These are phyloP conservation scores for Danio choprae DNA, from an alignment of 2,797 vertebrate species.

Conservation along the genomic window DNA sequence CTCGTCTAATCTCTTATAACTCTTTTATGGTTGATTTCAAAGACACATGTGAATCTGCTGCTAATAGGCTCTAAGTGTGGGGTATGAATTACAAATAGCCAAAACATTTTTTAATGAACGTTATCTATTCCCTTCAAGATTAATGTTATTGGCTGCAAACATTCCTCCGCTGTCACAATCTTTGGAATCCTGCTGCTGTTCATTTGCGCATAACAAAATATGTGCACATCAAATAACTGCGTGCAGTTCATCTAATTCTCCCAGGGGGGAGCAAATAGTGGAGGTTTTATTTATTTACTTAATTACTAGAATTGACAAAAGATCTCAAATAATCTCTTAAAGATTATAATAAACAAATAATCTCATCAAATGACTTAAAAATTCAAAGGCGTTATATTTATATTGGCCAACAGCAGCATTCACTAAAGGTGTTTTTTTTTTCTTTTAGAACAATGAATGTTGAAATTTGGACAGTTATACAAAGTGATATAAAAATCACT, in stretches of 20 bases:
- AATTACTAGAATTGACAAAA: neutral
- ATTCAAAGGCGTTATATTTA: neutral
- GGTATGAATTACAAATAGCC: slow-evolving; percentile 70
- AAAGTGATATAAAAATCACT: no score
- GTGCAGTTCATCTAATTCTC: neutral
- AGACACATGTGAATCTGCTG: slow-evolving; percentile 52
- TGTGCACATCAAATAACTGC: no score
- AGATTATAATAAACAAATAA: no score
- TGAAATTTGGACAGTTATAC: no score
- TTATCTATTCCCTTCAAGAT: slow-evolving; percentile 66
- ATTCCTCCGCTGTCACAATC: slow-evolving; percentile 71
- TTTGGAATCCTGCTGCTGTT: slow-evolving; percentile 58
- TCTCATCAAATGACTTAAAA: neutral
- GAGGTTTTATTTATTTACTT: neutral
- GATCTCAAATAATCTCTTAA: neutral
- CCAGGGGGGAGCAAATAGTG: neutral
- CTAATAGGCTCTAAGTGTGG: slow-evolving; percentile 54
- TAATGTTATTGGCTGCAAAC: slow-evolving; percentile 74
- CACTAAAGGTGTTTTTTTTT: no score
- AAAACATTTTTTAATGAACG: slow-evolving; percentile 73
- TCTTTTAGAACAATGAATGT: no score
- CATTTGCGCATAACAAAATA: slow-evolving; percentile 50
- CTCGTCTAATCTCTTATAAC: slow-evolving; percentile 20
- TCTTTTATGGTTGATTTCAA: slow-evolving; percentile 60
- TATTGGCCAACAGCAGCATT: neutral